phyloP scores from a whole-genome alignment of 2,113 vertebrate species.

The Pitta sordida region DNA sequence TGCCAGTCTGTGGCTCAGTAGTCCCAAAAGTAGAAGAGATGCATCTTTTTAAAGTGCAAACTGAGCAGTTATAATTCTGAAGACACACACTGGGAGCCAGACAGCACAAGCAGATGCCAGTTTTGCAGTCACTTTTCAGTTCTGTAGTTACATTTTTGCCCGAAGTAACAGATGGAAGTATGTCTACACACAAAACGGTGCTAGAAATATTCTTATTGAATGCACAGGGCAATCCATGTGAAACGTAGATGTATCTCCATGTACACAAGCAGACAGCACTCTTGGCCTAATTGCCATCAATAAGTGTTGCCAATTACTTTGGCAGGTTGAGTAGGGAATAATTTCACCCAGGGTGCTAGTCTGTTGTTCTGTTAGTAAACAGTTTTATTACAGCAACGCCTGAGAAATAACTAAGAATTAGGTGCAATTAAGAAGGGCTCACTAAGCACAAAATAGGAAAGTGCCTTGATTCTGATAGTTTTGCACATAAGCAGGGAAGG shows the following conservation, averaged over 20 bases:
- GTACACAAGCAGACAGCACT: background rate
- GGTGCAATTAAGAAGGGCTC: background rate
- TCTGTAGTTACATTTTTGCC: constrained; percentile 49
- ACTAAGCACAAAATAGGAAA: background rate
- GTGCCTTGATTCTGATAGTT: background rate
- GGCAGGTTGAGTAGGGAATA: background rate
- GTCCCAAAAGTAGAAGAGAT: background rate
- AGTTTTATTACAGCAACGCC: background rate
- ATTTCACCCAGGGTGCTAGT: constrained; percentile 12
- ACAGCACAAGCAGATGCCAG: constrained; percentile 52
- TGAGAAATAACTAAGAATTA: constrained; percentile 28
- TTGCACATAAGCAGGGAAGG: background rate
- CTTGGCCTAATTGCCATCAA: background rate
- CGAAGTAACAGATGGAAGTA: constrained; percentile 49
- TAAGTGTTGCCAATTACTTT: constrained; percentile 4
- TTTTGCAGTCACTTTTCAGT: constrained; percentile 54
- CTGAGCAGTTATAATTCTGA: constrained; percentile 33
- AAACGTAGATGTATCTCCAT: background rate
- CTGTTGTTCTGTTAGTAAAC: constrained; percentile 18
- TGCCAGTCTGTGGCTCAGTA: constrained; percentile 35
- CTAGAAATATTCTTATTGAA: background rate
- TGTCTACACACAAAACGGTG: constrained; percentile 15
- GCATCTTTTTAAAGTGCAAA: constrained; percentile 37
- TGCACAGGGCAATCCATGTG: background rate
- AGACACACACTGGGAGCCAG: constrained; percentile 26